phyloP scores from a whole-genome alignment of 1,140 invertebrate species.

The Tribolium castaneum region DNA sequence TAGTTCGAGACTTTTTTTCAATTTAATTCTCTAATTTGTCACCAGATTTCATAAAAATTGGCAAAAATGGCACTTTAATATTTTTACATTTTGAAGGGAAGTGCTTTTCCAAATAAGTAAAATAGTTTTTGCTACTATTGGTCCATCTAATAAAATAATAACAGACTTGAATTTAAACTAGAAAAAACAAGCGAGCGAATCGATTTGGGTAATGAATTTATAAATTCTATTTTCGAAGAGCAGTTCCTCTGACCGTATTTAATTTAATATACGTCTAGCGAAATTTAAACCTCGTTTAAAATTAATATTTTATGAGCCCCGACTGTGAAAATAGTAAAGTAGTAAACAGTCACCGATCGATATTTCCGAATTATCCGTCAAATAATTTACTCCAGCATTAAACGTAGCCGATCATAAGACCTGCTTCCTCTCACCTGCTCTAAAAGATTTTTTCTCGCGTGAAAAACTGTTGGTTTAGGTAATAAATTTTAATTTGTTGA shows the following conservation, averaged over 20 bases:
- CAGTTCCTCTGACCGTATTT: neutral
- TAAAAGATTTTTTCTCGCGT: neutral
- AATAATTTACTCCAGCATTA: neutral
- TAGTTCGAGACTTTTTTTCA: too few relatives aligned
- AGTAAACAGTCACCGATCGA: neutral
- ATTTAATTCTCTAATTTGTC: too few relatives aligned
- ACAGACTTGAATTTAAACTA: neutral
- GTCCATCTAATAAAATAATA: neutral
- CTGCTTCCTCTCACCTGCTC: neutral
- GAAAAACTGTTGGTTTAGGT: slow-evolving; percentile 12
- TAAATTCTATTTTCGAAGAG: neutral
- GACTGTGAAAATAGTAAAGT: neutral
- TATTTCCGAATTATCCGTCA: neutral
- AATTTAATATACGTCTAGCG: neutral
- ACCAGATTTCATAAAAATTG: too few relatives aligned
- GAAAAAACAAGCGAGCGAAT: neutral
- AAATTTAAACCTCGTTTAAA: neutral
- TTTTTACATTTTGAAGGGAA: too few relatives aligned
- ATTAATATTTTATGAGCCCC: neutral
- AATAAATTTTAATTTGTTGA: slow-evolving; percentile 20
- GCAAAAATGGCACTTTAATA: too few relatives aligned
- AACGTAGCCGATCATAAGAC: neutral
- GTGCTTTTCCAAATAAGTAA: too few relatives aligned
- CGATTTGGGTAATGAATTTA: neutral
- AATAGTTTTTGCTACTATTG: too few relatives aligned